Evolutionary conservation across 2,797 vertebrate species (phyloP), one percentile per base, ranked within the genome.

Genomic region (Aulostomus chinensis): DNA sequence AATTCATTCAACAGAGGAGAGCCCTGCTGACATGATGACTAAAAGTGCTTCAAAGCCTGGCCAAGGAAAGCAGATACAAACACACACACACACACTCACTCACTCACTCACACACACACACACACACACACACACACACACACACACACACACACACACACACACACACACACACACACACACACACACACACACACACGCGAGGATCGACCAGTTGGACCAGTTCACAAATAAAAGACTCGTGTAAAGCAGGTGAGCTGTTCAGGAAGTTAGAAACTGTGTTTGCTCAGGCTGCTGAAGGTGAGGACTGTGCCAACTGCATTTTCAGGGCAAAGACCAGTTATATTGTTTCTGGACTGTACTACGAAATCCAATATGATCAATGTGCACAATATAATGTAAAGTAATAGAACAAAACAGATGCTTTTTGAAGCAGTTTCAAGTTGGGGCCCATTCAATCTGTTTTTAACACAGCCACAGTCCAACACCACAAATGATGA

Each of bases 201-300:
- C 74, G 71, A 59, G 45, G 74, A 62, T 18, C 12, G 73, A 86
- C 86, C 73, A 54, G 88, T 78, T 42, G 3, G 58, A 84, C 82
- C 66, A 61, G 86, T 88, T 86, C n/a, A 45, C 3, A 9, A 30
- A 41, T 35, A 20, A 67, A 15, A 48, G 20, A 38, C 22, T 50
- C 10, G 31, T 42, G 43, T 9, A 29, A 28, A 39, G 38, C 35
- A 24, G 7, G 24, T 29, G 14, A 66, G 41, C 45, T 47, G 46
- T 32, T 29, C 11, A 54, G 32, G 15, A 47, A 24, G 22, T 22
- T 31, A 29, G 17, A 18, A 47, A n/a, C n/a, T n/a, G n/a, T n/a
- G n/a, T n/a, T 38, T 37, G 29, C 47, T 67, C 2, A 39, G 28
- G 48, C n/a, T 8, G 10, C 6, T 26, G 10, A 21, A 33, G 11